Percentiles rank a stretch among this genome's conserved stretches.
Evolutionary conservation across 2,888 invertebrate species (phyloP).

Genomic region (Achlya flavicornis): DNA sequence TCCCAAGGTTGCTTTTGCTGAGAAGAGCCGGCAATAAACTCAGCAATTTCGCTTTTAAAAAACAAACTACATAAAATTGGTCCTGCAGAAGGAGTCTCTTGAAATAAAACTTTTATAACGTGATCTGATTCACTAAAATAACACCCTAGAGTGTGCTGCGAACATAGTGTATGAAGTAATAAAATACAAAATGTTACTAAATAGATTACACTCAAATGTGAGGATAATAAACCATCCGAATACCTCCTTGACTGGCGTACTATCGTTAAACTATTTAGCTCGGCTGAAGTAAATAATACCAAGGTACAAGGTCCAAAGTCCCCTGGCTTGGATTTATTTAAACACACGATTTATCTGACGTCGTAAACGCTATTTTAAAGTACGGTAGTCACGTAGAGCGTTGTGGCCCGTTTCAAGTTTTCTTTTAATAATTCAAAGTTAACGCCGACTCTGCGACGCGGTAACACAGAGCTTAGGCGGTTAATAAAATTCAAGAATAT

Average conservation of each 20-base stretch:
- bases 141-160: neutral
- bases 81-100: too few species aligned
- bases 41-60: too few species aligned
- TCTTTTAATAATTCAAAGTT: slow-evolving; percentile 37
- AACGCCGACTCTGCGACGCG: slow-evolving; percentile 20
- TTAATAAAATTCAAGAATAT: neutral
- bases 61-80: too few species aligned
- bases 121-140: neutral
- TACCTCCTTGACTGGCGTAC: neutral
- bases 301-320: neutral
- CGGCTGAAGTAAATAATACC: slow-evolving; percentile 4
- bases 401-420: slow-evolving; percentile 13
- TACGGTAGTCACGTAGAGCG: slow-evolving; percentile 22
- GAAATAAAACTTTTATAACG: neutral
- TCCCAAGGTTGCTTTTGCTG: too few species aligned
- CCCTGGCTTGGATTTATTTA: neutral
- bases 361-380: slow-evolving; percentile 23
- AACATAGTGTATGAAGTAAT: neutral
- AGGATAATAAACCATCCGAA: slow-evolving; percentile 5
- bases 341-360: slow-evolving; percentile 27
- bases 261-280: slow-evolving; percentile 7
- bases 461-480: neutral
- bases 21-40: too few species aligned
- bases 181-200: slow-evolving; percentile 4
- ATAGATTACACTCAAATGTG: slow-evolving; percentile 5